Conservation (phyloP, 2,113 vertebrate genomes). For the Paedocypris sp. region DNA sequence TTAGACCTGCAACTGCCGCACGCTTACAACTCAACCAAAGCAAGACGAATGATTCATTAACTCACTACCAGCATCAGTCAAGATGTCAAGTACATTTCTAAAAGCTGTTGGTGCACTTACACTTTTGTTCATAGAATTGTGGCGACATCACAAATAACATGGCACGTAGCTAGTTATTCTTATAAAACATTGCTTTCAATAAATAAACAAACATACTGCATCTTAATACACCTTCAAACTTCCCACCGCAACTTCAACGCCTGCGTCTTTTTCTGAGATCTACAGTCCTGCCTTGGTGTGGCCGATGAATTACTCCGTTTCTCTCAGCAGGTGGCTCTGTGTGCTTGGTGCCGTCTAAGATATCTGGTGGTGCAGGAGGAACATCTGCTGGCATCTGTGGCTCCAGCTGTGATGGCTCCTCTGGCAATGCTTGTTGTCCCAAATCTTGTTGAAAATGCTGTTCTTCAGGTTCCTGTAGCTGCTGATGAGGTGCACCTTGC, state of each 20-base stretch:
- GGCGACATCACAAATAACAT: slow-evolving; percentile 23
- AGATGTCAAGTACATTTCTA: slow-evolving; percentile 25
- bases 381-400: slow-evolving; percentile 38
- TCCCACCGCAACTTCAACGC: slow-evolving; percentile 41
- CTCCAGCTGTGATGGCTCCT: slow-evolving; percentile 19
- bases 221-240: slow-evolving; percentile 21
- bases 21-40: too few species aligned
- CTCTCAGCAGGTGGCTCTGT: slow-evolving; percentile 40
- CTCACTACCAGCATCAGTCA: not conserved
- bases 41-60: too few species aligned
- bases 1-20: too few species aligned
- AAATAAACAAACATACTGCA: slow-evolving; percentile 35
- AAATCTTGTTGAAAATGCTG: slow-evolving; percentile 34
- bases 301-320: slow-evolving; percentile 45
- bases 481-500: slow-evolving; percentile 30
- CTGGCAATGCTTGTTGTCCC: slow-evolving; percentile 33
- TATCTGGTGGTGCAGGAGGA: slow-evolving; percentile 42
- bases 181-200: slow-evolving; percentile 28
- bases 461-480: slow-evolving; percentile 36
- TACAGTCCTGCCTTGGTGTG: slow-evolving; percentile 54
- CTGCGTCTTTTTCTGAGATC: slow-evolving; percentile 60
- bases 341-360: slow-evolving; percentile 46
- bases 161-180: slow-evolving; percentile 3
- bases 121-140: slow-evolving; percentile 4
- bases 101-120: not conserved